These are phyloP conservation scores for Campoletis raptor DNA, from an alignment of 2,888 invertebrate species.

Conservation along the genomic window DNA sequence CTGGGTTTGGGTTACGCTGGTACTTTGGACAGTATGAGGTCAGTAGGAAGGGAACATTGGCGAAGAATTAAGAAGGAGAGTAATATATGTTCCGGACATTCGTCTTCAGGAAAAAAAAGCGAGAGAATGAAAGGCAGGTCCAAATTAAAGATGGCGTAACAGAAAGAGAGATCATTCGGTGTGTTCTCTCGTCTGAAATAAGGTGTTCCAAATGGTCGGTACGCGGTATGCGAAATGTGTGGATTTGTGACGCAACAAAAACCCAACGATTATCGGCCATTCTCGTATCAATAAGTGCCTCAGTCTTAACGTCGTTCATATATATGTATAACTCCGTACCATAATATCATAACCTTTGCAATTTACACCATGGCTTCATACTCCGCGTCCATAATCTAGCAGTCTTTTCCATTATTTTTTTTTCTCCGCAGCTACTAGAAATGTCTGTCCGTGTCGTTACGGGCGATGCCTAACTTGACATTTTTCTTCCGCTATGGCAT, in stretches of 20 bases:
- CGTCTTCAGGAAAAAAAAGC: not conserved
- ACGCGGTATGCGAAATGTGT: conserved; percentile 60
- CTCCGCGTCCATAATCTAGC: conserved; percentile 7
- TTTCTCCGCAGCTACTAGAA: conserved; percentile 6
- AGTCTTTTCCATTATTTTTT: not conserved
- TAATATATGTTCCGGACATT: not conserved
- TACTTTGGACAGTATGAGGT: conserved; percentile 2
- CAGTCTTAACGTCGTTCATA: conserved; percentile 28
- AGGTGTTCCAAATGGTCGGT: not conserved
- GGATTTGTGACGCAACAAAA: conserved; percentile 33
- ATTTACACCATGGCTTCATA: conserved; percentile 55
- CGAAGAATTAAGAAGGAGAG: not conserved
- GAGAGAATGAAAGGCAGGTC: not conserved
- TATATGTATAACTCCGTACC: conserved; percentile 44
- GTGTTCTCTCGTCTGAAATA: not conserved
- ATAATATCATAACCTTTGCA: conserved; percentile 66
- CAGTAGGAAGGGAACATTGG: not conserved
- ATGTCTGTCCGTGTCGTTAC: conserved; percentile 35
- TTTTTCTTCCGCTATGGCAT: conserved; percentile 12
- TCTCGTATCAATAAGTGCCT: conserved; percentile 62
- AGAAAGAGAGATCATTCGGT: not conserved
- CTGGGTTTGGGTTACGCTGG: not conserved
- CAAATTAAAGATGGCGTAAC: not conserved
- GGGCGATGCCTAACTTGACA: conserved; percentile 19
- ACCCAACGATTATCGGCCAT: conserved; percentile 48